These are phyloP conservation scores for Gephyroberyx darwinii DNA, from an alignment of 2,797 vertebrate genomes.

Conservation along the genomic window DNA sequence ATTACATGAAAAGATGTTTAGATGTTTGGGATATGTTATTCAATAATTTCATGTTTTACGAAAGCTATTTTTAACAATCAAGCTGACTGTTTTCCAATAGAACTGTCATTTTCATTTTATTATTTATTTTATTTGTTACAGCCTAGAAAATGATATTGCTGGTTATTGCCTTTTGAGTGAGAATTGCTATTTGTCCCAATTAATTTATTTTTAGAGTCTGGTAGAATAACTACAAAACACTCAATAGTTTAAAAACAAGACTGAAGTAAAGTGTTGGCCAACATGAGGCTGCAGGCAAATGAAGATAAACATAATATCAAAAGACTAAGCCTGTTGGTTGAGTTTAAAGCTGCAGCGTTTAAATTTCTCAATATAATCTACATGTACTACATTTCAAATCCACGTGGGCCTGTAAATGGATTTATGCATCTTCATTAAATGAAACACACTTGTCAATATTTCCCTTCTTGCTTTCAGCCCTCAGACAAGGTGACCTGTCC, in stretches of 20 bases:
- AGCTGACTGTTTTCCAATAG: neutral
- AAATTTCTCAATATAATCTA: neutral
- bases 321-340: neutral
- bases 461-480: constrained; percentile 31
- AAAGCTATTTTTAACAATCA: neutral
- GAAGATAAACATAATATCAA: neutral
- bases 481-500: constrained; percentile 55
- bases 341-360: neutral
- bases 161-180: neutral
- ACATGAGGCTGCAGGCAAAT: neutral
- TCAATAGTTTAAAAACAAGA: constrained; percentile 18
- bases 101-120: neutral
- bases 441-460: neutral
- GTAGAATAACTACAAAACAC: neutral
- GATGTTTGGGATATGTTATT: neutral
- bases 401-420: neutral
- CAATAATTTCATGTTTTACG: neutral
- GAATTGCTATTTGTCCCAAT: neutral
- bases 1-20: constrained; percentile 5
- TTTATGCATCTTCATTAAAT: neutral
- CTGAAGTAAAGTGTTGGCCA: constrained; percentile 4
- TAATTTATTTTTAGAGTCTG: neutral
- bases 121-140: neutral
- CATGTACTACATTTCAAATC: neutral
- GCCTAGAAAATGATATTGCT: neutral